A percentile compares a stretch with the other conserved stretches of the same genome.
Evolutionary conservation across 2,113 vertebrate genomes (phyloP).

Genomic region (Gobiocypris rarus): DNA sequence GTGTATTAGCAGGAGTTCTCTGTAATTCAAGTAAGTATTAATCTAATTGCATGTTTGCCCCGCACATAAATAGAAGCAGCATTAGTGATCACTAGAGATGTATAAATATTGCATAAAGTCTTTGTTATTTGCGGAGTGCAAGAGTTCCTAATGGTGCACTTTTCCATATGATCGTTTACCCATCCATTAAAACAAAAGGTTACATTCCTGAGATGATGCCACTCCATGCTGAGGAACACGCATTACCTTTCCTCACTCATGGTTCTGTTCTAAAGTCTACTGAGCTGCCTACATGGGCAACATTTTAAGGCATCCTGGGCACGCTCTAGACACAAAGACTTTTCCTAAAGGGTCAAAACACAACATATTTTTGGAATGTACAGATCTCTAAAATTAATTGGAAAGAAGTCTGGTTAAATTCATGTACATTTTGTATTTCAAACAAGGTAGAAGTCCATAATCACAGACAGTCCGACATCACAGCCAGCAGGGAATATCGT

Average conservation of each 20-base stretch:
- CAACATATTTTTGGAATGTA: not conserved
- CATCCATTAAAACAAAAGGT: conserved; percentile 85
- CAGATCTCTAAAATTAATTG: not conserved
- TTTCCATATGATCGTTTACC: conserved; percentile 84
- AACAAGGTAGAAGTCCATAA: not conserved
- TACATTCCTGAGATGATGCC: conserved; percentile 79
- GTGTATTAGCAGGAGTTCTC: conserved; percentile 4
- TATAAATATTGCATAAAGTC: conserved; percentile 79
- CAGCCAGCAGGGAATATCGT: too few species aligned
- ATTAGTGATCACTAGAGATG: conserved; percentile 68
- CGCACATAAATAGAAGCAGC: conserved; percentile 70
- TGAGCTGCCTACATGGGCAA: not conserved
- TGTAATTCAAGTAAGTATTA: conserved; percentile 42
- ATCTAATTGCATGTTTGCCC: conserved; percentile 64
- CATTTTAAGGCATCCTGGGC: not conserved
- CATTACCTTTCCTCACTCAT: not conserved
- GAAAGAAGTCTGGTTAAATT: not conserved
- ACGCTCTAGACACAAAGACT: not conserved
- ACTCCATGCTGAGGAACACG: conserved; percentile 32
- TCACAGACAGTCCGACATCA: not conserved
- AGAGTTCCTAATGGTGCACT: conserved; percentile 88
- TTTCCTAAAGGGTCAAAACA: not conserved
- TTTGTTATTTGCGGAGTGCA: conserved; percentile 72
- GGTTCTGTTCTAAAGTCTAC: not conserved
- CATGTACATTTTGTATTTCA: not conserved